A percentile compares a stretch with the other conserved stretches of the same genome.
phyloP scores from a whole-genome alignment of 2,797 vertebrate genomes.

The Alauda arvensis region DNA sequence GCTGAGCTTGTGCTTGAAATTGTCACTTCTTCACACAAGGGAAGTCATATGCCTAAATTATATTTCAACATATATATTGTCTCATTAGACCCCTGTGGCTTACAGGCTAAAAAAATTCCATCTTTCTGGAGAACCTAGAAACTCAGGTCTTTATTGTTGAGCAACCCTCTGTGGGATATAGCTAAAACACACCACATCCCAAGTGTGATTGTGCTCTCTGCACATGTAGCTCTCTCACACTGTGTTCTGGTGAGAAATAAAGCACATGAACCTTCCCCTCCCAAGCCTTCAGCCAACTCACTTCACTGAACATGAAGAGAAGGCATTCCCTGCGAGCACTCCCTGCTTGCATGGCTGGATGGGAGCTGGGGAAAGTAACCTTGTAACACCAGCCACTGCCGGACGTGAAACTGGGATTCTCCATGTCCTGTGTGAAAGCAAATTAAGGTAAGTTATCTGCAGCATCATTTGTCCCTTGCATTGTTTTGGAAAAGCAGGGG shows the following conservation, averaged over 20 bases:
- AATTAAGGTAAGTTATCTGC: neutral
- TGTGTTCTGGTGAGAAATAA: neutral
- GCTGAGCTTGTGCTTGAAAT: neutral
- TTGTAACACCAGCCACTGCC: neutral
- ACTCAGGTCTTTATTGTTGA: neutral
- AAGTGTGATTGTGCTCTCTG: neutral
- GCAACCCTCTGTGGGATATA: accelerated
- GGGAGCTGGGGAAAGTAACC: neutral
- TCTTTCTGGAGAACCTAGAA: neutral
- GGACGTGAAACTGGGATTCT: neutral
- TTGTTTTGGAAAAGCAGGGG: neutral
- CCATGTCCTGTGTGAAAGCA: neutral
- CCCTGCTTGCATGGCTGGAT: neutral
- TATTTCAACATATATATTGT: neutral
- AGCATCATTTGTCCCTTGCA: neutral
- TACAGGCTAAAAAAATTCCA: neutral
- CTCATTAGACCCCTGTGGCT: neutral
- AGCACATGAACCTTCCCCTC: neutral
- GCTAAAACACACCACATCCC: neutral
- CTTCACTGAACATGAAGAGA: neutral
- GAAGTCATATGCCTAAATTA: neutral
- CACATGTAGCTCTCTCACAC: neutral
- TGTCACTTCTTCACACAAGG: neutral
- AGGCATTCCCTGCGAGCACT: neutral
- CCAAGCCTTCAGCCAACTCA: neutral